Conservation (phyloP, 2,113 vertebrate species). For the Chloebia gouldiae region DNA sequence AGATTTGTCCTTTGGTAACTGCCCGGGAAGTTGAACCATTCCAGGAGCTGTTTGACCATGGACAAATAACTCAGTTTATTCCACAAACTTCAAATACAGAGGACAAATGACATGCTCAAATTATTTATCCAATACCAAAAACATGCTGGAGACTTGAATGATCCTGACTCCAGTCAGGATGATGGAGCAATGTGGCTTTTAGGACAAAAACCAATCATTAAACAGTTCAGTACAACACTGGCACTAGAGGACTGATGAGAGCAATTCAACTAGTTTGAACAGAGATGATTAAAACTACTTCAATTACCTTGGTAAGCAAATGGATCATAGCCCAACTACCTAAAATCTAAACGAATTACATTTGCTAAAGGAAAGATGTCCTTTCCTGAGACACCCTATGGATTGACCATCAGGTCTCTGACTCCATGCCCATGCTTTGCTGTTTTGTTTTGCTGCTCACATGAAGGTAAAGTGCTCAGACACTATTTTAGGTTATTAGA, state of each 20-base stretch:
- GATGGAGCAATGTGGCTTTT: not conserved
- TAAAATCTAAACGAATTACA: not conserved
- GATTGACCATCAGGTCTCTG: conserved; percentile 3
- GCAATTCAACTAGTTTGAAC: not conserved
- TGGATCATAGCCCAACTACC: not conserved
- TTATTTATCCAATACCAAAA: not conserved
- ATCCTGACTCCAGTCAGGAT: not conserved
- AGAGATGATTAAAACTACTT: not conserved
- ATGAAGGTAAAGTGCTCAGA: not conserved
- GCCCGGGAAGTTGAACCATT: not conserved
- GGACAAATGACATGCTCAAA: not conserved
- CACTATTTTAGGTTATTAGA: not conserved
- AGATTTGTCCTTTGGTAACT: not conserved
- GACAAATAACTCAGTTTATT: not conserved
- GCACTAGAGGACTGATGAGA: not conserved
- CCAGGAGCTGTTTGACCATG: not conserved
- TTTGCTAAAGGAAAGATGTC: not conserved
- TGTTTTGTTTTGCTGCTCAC: not conserved
- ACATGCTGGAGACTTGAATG: not conserved
- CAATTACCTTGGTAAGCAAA: not conserved
- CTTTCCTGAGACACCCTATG: not conserved
- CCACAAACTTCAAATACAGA: not conserved
- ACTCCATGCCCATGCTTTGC: fast-evolving
- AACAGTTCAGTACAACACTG: not conserved
- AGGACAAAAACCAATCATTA: not conserved